phyloP scores from a whole-genome alignment of 2,113 vertebrate genomes.

The Setophaga kirtlandii region DNA sequence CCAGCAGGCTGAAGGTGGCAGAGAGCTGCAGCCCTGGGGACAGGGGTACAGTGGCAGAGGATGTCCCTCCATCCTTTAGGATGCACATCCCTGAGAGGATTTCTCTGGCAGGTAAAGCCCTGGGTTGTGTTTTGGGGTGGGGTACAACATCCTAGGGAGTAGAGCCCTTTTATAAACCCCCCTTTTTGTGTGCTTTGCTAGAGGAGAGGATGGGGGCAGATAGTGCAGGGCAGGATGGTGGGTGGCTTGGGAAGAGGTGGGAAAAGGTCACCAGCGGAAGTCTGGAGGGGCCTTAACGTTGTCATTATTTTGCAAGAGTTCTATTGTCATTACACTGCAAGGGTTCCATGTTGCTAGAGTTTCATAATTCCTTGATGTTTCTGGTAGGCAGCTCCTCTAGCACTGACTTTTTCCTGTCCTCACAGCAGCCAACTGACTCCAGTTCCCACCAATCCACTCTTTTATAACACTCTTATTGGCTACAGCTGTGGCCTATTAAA shows the following conservation, averaged over 20 bases:
- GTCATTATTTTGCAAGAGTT: no score
- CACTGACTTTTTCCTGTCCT: no score
- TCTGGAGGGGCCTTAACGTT: neutral
- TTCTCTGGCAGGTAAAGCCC: constrained; percentile 72
- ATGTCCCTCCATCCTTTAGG: constrained; percentile 48
- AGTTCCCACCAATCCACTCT: no score
- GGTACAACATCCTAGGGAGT: neutral
- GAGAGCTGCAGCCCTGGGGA: neutral
- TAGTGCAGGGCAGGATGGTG: no score
- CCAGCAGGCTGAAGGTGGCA: constrained; percentile 71
- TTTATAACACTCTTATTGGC: no score
- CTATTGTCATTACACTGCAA: no score
- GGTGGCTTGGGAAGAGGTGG: neutral
- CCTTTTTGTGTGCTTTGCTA: neutral
- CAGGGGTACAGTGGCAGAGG: neutral
- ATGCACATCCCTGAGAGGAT: constrained; percentile 81
- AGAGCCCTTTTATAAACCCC: neutral
- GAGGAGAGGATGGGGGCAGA: neutral
- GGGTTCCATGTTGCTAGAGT: no score
- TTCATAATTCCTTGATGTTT: no score
- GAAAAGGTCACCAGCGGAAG: neutral
- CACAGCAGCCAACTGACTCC: no score
- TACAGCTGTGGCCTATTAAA: no score
- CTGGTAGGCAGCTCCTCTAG: no score
- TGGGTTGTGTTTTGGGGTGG: neutral